Base-by-base conservation (phyloP, 2,888 invertebrate genomes). In the Tetramorium bicarinatum region DNA sequence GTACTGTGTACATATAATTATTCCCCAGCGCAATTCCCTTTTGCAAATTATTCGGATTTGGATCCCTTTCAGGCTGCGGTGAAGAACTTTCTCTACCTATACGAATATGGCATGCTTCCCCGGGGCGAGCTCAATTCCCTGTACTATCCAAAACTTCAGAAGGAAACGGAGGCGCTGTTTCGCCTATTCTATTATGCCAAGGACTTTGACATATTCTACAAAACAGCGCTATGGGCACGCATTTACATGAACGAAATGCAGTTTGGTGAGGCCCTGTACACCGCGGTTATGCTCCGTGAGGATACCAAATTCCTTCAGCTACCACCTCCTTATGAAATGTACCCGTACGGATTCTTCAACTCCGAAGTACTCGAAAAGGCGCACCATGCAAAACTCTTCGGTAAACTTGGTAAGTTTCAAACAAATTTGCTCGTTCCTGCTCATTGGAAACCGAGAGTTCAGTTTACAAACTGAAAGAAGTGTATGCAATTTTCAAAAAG, bases 281-380 rank as follows among this genome's bases (percentile, higher is more conserved):
- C 96, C 25, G 97, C 97, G 47, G 94, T 96, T 8, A 92, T 96
- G 44, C 96, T 96, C 89, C 96, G 97, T 83, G 92, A 95, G 0
- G 97, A 97, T 88, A 96, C 96, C 69, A 94, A 95, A 66, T 96
- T 96, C 80, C 93, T 97, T 21, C 96, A 96, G 38, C 93, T 97
- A 49, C 97, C 97, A 3, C 96, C 97, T 0, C 96, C 96, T 11
- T 97, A 97, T 90, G 97, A 97, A 95, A 94, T 97, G 69, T 96
- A 96, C 89, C 97, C 97, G 0, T 96, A 96, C 93, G 95, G 95
- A 86, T 97, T 96, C 95, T 96, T 96, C 87, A 96, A 96, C 92
- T 93, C 95, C 4, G 96, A 97, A 75, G 95, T 96, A 13, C 94
- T 97, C 88, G 94, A 95, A 81, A 94, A 94, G 87, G 91, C 95